Evolutionary conservation across 1,140 invertebrate genomes (phyloP).

Genomic region (Hyles vespertilio): DNA sequence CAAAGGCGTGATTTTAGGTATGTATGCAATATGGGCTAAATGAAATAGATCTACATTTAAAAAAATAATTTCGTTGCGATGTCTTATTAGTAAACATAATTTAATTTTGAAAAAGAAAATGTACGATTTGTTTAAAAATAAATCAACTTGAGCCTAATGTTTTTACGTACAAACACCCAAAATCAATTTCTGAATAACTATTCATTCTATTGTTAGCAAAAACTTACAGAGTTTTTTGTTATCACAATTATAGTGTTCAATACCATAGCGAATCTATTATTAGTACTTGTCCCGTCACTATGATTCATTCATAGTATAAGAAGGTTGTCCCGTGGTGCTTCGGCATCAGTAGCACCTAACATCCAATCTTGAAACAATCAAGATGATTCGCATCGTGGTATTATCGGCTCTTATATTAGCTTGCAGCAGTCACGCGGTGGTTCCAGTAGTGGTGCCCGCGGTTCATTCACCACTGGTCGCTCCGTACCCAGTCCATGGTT

Average conservation of each 20-base stretch:
- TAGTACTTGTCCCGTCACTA: constrained; percentile 49
- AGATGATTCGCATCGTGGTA: constrained; percentile 40
- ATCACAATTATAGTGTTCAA: constrained; percentile 43
- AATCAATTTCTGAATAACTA: background rate
- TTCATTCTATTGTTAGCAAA: background rate
- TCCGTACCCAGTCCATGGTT: constrained; percentile 26
- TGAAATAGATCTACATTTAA: too few species aligned
- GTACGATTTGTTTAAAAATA: too few species aligned
- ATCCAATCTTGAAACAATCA: constrained; percentile 14
- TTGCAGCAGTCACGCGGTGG: constrained; percentile 38
- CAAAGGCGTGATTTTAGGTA: too few species aligned
- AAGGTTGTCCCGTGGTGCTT: constrained; percentile 23
- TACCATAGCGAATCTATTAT: constrained; percentile 51
- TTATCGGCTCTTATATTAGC: constrained; percentile 38
- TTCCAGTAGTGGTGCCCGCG: constrained; percentile 31
- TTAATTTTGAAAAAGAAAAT: too few species aligned
- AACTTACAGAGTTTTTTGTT: constrained; percentile 40
- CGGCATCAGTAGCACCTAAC: constrained; percentile 30
- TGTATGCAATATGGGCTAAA: too few species aligned
- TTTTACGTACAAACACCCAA: too few species aligned
- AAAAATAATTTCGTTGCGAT: too few species aligned
- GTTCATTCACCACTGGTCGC: constrained; percentile 27
- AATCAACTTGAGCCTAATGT: background rate
- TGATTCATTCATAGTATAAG: constrained; percentile 53
- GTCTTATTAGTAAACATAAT: too few species aligned